Evolutionary conservation across 53 echinoderm and acorn worm genomes (phyloP), one percentile per base, ranked within the genome.

Genomic region (Arbacia lixula): DNA sequence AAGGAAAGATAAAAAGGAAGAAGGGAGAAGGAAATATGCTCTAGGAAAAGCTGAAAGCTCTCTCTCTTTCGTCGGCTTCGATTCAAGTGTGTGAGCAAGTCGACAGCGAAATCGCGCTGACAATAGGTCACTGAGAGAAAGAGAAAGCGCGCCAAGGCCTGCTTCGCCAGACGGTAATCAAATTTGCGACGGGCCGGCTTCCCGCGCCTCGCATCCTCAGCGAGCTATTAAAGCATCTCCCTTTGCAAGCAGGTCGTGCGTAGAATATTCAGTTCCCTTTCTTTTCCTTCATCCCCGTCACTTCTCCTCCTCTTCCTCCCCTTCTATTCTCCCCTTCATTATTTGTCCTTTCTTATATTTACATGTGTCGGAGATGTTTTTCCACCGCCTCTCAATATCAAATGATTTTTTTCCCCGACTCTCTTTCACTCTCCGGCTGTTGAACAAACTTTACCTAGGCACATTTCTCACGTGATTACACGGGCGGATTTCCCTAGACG

Each of bases 81-180:
- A 63, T 63, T 63, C 64, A 69, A 69, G 82, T 63, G 82, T 81
- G 64, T 81, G 82, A 63, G 28, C 46, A 81, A 81, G 63, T 81
- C 82, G 82, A 62, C 43, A 63, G 64, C 43, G 40, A 81, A 81
- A 61, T 64, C 64, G 63, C 46, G 8, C 41, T 63, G 82, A 81
- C 82, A 81, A 63, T 63, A 64, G 82, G 78, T 77, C 78, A 77
- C 35, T 58, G 78, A 16, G 56, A 58, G 78, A 77, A 57, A 77
- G 69, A 40, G 19, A 77, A 77, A 77, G 42, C 82, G 63, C 82
- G 82, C 82, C 63, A 41, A 62, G 25, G 82, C 82, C 82, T 81
- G 82, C 82, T 63, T 34, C 60, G 29, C 31, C 82, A 63, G 82
- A 81, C 82, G 82, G 63, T 81, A 81, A 81, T 81, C 82, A 81